Evolutionary conservation across 1,140 invertebrate genomes (phyloP), one percentile per base, ranked within the genome.

Genomic region (Eciton burchellii): DNA sequence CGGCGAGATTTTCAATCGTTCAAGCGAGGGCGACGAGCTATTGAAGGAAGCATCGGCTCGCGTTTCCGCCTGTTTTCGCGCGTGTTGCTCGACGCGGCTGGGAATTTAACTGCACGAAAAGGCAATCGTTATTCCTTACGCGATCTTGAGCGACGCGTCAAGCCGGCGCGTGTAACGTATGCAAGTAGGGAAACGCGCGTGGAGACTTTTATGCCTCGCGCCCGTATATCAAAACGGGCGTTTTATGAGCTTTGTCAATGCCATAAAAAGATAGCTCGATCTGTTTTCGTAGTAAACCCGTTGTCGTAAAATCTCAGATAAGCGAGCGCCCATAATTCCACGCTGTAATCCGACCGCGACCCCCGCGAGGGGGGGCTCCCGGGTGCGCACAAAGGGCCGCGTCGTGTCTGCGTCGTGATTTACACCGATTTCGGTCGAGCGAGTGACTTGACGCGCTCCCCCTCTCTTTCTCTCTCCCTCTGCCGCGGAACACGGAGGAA

Each of bases 181-280:
- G 41, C 6, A 56, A 43, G 19, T 43, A 57, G 21, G 21, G 21
- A 24, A 43, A 59, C 1, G 16, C 21, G n/a, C 19, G 43, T 47
- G 16, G 21, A 60, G 59, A 73, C 59, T 73, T 73, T 73, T 73
- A 73, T 59, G 21, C n/a, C n/a, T n/a, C n/a, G n/a, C 59, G 59
- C 0, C 21, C 11, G 41, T 60, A 73, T 26, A 35, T 72, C 52
- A 52, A 41, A 72, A 72, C 57, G 21, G 16, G 35, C 71, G 21
- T 73, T 73, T 73, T 60, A 73, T 59, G 71, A 60, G 41, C 54
- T 73, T 73, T 43, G 41, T 73, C 71, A 73, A 73, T 59, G 54
- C 54, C 41, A 60, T 73, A 73, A 73, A 35, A 73, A 47, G 54
- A 12, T 73, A 41, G 29, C 71, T 60, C 54, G 54, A 73, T 73